Base-by-base conservation (phyloP, 2,113 vertebrate species). In the Cyprinodon tularosa region DNA sequence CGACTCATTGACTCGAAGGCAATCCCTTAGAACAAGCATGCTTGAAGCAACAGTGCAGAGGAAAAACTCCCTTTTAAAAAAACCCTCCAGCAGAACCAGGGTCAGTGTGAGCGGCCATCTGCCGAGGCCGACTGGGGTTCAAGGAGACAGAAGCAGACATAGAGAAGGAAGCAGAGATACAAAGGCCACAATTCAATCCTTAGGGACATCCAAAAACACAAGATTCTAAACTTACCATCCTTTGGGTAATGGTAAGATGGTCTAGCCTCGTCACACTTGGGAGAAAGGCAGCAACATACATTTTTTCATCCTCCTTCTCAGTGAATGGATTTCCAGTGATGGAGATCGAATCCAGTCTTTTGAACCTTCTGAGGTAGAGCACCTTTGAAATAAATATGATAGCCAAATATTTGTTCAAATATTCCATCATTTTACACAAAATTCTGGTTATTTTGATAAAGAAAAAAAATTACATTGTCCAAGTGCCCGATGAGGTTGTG, bases 211-310 rank as follows among this genome's bases (percentile, higher is more conserved):
- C 29, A 29, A 29, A 29, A 29, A 29, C 8, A 9, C 20, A 57
- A 8, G 20, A 45, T 2, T 42, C 63, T 59, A 62, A 14, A 81
- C 95, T 96, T 91, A 96, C 97, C 4, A 53, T 94, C 15, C 91
- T 77, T 1, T 94, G 86, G 17, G 94, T 88, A 40, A 98, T 65
- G 4, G 92, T 81, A 64, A 85, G 94, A 92, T 93, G 95, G 90
- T 99, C 96, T 62, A 99, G 90, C 78, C 93, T 96, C 13, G 86
- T 91, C 42, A 99, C 89, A 9, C 94, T 86, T 48, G 96, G 94
- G 38, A 99, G 93, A 77, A 96, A 90, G 68, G 95, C 96, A 6
- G 91, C 85, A 20, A 97, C 84, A 71, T 95, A 96, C 13, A 88
- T 62, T 4, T 1, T 86, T 76, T 97, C 97, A 12, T 84, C 80